Conservation (phyloP, 2,888 invertebrate genomes). For the Idaea aversata region DNA sequence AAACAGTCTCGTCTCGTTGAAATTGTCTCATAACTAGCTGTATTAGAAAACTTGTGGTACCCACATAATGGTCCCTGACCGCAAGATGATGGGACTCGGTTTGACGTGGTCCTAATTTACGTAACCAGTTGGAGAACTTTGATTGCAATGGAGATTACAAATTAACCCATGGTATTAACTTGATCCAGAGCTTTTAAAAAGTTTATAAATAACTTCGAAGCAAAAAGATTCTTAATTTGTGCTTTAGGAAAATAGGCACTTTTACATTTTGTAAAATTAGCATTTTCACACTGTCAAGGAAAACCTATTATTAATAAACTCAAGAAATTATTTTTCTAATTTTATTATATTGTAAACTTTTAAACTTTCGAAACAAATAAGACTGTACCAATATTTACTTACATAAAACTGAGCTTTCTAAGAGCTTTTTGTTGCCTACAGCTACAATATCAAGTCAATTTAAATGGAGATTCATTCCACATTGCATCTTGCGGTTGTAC, state of each 20-base stretch:
- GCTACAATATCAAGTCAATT: not conserved
- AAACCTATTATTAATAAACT: no score
- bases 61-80: constrained; percentile 14
- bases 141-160: not conserved
- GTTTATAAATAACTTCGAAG: not conserved
- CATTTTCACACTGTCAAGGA: no score
- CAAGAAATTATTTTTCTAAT: no score
- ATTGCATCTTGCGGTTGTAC: not conserved
- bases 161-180: not conserved
- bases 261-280: no score
- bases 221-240: no score
- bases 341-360: not conserved
- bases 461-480: constrained; percentile 1
- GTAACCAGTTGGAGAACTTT: constrained; percentile 4
- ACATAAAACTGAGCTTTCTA: not conserved
- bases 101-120: not conserved
- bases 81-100: constrained; percentile 11
- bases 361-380: not conserved
- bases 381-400: not conserved
- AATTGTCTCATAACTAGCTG: constrained; percentile 18
- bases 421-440: not conserved
- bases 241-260: no score
- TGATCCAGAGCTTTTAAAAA: not conserved
- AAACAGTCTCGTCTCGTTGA: constrained; percentile 7
- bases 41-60: constrained; percentile 17